Evolutionary conservation across 2,888 invertebrate genomes (phyloP).

Genomic region (Phragmatobia fuliginosa): DNA sequence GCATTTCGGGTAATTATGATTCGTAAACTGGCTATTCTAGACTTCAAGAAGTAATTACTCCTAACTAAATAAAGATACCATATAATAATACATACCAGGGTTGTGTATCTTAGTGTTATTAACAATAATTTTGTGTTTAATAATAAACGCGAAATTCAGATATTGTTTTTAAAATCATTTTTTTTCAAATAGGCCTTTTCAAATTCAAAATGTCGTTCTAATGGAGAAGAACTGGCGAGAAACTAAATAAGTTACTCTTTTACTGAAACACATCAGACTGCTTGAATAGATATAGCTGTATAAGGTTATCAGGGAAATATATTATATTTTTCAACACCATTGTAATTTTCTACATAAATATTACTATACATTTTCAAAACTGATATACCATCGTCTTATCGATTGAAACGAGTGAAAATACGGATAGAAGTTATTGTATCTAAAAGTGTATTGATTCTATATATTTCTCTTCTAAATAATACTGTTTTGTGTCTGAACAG

Average conservation of each 20-base stretch:
- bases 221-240: too few species aligned
- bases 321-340: background rate
- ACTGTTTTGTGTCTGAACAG: conserved; percentile 25
- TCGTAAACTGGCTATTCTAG: background rate
- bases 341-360: background rate
- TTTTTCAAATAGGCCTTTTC: too few species aligned
- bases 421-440: background rate
- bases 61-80: background rate
- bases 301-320: background rate
- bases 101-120: too few species aligned
- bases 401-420: background rate
- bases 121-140: too few species aligned
- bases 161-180: too few species aligned
- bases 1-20: too few species aligned
- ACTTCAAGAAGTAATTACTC: background rate
- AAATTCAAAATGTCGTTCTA: too few species aligned
- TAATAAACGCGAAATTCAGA: too few species aligned
- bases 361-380: background rate
- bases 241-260: too few species aligned
- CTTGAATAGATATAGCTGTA: too few species aligned
- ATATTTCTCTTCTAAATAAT: background rate
- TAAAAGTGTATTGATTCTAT: background rate
- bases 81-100: background rate
- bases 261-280: too few species aligned
- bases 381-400: background rate